Evolutionary conservation across 1,140 invertebrate species (phyloP).

Genomic region (Plectrocnemia conspersa): DNA sequence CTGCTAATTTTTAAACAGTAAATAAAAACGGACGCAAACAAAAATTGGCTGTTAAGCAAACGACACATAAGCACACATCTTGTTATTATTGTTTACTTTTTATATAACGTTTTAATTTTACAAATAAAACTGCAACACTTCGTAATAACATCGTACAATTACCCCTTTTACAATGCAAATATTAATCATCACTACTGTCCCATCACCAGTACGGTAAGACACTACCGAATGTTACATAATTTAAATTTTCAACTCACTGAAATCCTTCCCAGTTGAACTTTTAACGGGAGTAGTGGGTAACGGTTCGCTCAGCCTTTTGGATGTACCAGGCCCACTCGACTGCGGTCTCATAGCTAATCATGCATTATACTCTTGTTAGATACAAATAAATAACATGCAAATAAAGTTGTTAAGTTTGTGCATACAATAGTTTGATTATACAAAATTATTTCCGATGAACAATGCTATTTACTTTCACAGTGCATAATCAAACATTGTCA

Average conservation of each 20-base stretch:
- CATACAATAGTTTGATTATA: neutral
- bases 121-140: too few species aligned
- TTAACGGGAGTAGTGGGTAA: neutral
- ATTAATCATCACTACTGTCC: neutral
- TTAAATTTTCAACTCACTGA: slow-evolving; percentile 27
- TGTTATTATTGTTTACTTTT: too few species aligned
- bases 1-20: slow-evolving; percentile 37
- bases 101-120: too few species aligned
- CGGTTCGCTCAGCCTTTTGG: slow-evolving; percentile 30
- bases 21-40: slow-evolving; percentile 36
- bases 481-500: neutral
- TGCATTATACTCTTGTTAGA: slow-evolving; percentile 17
- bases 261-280: slow-evolving; percentile 15
- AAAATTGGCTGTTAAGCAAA: neutral
- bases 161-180: slow-evolving; percentile 8
- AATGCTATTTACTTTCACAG: neutral
- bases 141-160: neutral
- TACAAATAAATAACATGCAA: slow-evolving; percentile 12
- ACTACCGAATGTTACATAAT: slow-evolving; percentile 6
- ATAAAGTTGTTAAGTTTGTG: neutral
- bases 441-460: neutral
- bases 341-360: slow-evolving; percentile 15
- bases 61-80: too few species aligned
- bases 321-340: slow-evolving; percentile 7
- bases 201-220: neutral